Base-by-base conservation (phyloP, 2,797 vertebrate genomes). In the Lepus townsendii region DNA sequence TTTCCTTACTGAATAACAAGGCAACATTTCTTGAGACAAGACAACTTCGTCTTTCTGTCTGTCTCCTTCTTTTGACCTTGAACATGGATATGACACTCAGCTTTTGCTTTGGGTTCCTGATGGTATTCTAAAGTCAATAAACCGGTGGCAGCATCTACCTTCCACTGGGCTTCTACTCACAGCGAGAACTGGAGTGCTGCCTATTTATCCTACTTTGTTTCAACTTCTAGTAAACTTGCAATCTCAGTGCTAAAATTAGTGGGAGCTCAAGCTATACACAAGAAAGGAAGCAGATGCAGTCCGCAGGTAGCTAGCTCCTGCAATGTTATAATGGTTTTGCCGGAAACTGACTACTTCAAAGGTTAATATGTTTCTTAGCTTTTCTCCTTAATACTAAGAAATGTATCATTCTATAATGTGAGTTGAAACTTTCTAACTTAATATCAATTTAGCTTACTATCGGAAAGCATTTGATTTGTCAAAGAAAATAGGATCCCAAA, bases 301-400 rank as follows among this genome's bases (percentile, higher is more conserved):
- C 60, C 60, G n/a, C 35, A 80, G 13, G 42, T 47, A 47, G 69
- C 63, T 68, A 77, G 52, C 26, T 88, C 16, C 16, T 6, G 0
- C 11, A 35, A 12, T 60, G 19, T 19, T 62, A 9, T 12, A 50
- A 80, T 11, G 3, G 19, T 38, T 91, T 92, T 32, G 3, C 6
- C 87, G 9, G 7, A 72, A 90, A 42, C 3, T 19, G 10, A 32
- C 38, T 73, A 30, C 50, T 85, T 86, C 80, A 62, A 68, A 73
- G 50, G 63, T 66, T 35, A 85, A n/a, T 57, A 27, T 76, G 50
- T 84, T 52, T 72, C 50, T 47, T 78, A 62, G 16, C 73, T 85
- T 93, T 94, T 86, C 24, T 62, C 19, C 94, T 60, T 16, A 80
- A 19, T 47, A 52, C 26, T 65, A 68, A 93, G 90, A 96, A 68